These are phyloP conservation scores for Himalopsyche anomala DNA, from an alignment of 2,888 invertebrate genomes.

Conservation along the genomic window DNA sequence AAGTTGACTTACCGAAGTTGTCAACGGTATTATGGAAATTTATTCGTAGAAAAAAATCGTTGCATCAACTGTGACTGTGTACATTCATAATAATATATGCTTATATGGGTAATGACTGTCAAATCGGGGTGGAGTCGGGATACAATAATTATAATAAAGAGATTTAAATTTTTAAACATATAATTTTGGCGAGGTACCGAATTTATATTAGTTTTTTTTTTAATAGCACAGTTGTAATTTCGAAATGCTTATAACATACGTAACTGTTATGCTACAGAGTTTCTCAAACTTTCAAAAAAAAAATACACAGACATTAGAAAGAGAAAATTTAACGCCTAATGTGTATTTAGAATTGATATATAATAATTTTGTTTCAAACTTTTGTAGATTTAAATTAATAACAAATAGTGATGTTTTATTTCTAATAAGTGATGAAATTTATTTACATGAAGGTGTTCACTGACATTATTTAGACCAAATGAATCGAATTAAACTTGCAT, in stretches of 20 bases:
- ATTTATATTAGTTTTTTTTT: not conserved
- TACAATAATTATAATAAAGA: not conserved
- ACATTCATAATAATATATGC: not conserved
- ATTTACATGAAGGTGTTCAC: too few relatives aligned
- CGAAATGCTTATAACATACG: not conserved
- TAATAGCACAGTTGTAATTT: not conserved
- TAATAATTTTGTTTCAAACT: too few relatives aligned
- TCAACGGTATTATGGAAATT: not conserved
- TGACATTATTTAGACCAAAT: too few relatives aligned
- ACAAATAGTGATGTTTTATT: too few relatives aligned
- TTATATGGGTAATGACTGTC: not conserved
- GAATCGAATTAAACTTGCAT: too few relatives aligned
- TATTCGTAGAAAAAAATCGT: not conserved
- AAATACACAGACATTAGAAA: too few relatives aligned
- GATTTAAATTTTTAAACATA: not conserved
- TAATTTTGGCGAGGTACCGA: not conserved
- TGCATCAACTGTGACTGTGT: not conserved
- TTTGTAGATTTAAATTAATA: too few relatives aligned
- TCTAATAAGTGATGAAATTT: too few relatives aligned
- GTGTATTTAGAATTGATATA: too few relatives aligned
- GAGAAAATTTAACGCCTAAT: too few relatives aligned
- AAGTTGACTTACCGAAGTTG: too few relatives aligned
- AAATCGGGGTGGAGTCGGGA: not conserved
- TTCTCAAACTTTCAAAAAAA: too few relatives aligned
- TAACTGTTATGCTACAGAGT: not conserved